Base-by-base conservation (phyloP, 1,140 invertebrate genomes). In the Drosophila nebulosa region DNA sequence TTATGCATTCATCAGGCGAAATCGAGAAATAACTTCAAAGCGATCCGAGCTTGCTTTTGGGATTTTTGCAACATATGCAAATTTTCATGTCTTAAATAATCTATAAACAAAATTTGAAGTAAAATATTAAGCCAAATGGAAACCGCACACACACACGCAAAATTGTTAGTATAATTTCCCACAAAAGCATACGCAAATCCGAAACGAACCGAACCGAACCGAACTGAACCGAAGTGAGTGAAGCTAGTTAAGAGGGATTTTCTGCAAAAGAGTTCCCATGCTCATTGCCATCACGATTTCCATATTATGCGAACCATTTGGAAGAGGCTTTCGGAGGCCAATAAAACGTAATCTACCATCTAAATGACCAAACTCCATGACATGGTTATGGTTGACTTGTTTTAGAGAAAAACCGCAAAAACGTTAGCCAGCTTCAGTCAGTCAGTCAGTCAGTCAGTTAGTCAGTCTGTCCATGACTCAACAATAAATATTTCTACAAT, bases 291-390 rank as follows among this genome's bases (percentile, higher is more conserved):
- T 32, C 81, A 88, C 81, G 81, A 85, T 70, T 70, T 81, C 32
- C 64, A 77, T 81, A 85, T 85, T 81, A 88, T 80, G 77, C 61
- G 72, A 88, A 77, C 83, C 74, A 80, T 85, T 85, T 88, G 78
- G 74, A 88, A 81, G 74, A 74, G 74, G 74, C 74, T 88, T 75
- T 63, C 12, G 61, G 39, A 56, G 35, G 57, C 55, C 83, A 68
- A 85, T 85, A 88, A 85, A 85, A 80, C 68, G 39, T 85, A 85
- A 85, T 85, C 81, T 85, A 14, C 57, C 83, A 85, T 85, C 81
- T 85, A 88, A 88, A 85, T 85, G 81, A 81, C 77, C 73, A 57
- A 63, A 69, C 72, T 58, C 64, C 64, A 62, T 18, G 67, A 42
- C 72, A 85, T 71, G 79, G 79, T 67, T 46, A 46, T 46, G 39